These are phyloP conservation scores for Caenorhabditis latens DNA, from an alignment of 1,140 invertebrate genomes.

Conservation along the genomic window DNA sequence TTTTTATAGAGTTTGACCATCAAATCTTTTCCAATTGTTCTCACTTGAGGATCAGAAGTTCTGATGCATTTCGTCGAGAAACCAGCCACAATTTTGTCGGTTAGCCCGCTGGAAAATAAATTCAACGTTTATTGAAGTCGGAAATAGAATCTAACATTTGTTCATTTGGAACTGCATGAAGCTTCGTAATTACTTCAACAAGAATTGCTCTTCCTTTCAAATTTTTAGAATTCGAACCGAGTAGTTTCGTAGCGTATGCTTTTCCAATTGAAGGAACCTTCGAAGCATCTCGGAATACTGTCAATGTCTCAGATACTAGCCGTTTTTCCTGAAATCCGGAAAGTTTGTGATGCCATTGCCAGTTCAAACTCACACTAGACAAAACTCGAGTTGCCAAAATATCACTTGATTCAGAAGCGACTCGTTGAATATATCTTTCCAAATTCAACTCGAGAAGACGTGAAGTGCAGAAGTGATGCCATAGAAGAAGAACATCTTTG, in stretches of 20 bases:
- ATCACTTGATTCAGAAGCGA: constrained; percentile 59
- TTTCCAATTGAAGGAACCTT: constrained; percentile 55
- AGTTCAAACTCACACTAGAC: neutral
- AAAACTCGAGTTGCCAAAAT: constrained; percentile 30
- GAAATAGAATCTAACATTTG: neutral
- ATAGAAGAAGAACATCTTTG: constrained; percentile 56
- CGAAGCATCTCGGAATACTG: constrained; percentile 52
- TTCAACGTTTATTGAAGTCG: neutral
- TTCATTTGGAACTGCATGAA: constrained; percentile 17
- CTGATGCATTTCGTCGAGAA: constrained; percentile 33
- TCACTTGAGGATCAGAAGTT: constrained; percentile 26
- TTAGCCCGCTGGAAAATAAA: constrained; percentile 7
- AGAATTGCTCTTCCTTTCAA: constrained; percentile 44
- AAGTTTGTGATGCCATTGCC: neutral
- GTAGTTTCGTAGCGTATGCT: constrained; percentile 1
- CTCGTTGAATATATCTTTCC: constrained; percentile 55
- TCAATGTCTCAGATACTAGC: constrained; percentile 14
- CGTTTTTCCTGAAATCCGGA: constrained; percentile 51
- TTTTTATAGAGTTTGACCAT: constrained; percentile 33
- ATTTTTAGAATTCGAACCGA: constrained; percentile 5
- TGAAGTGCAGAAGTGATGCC: constrained; percentile 41
- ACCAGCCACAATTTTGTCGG: constrained; percentile 16
- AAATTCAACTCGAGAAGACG: neutral
- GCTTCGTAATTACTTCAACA: constrained; percentile 4
- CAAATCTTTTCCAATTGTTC: constrained; percentile 46